Conservation (phyloP, 92 coral and sea anemone genomes). For the Siderastrea siderea region DNA sequence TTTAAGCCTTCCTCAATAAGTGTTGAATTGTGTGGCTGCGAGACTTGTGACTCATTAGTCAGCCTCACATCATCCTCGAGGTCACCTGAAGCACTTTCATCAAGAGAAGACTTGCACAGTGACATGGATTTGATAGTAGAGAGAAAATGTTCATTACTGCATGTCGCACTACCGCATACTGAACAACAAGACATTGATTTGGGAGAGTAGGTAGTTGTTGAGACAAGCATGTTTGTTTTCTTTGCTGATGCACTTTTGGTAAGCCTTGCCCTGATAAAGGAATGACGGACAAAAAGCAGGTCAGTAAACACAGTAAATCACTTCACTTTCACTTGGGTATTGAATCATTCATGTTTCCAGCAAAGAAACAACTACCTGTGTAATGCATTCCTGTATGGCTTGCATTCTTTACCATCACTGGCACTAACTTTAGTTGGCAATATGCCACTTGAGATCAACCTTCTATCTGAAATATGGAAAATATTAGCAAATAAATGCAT, state of each 20-base stretch:
- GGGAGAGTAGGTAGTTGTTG: constrained; percentile 31
- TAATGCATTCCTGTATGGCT: constrained; percentile 11
- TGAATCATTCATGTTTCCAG: too few relatives aligned
- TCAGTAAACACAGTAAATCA: not conserved
- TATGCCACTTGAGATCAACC: not conserved
- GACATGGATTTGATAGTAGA: constrained; percentile 49
- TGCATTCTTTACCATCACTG: constrained; percentile 15
- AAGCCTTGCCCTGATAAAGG: not conserved
- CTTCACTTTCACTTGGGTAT: not conserved
- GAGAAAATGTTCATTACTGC: constrained; percentile 3
- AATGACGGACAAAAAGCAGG: not conserved
- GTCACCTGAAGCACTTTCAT: constrained; percentile 10
- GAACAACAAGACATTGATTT: constrained; percentile 50
- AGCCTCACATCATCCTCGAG: not conserved
- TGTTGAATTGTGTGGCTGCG: constrained; percentile 50
- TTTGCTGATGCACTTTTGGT: not conserved
- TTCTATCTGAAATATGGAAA: constrained; percentile 14
- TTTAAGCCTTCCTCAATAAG: constrained; percentile 15
- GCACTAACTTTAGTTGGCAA: constrained; percentile 8
- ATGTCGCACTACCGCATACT: not conserved
- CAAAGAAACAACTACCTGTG: not conserved
- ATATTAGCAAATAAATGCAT: not conserved
- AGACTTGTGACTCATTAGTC: constrained; percentile 1
- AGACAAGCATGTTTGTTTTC: constrained; percentile 15
- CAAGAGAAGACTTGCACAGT: constrained; percentile 22